Percentiles rank a stretch among this genome's conserved stretches.
phyloP scores from a whole-genome alignment of 2,113 vertebrate genomes.

The Antechinus stuartii region DNA sequence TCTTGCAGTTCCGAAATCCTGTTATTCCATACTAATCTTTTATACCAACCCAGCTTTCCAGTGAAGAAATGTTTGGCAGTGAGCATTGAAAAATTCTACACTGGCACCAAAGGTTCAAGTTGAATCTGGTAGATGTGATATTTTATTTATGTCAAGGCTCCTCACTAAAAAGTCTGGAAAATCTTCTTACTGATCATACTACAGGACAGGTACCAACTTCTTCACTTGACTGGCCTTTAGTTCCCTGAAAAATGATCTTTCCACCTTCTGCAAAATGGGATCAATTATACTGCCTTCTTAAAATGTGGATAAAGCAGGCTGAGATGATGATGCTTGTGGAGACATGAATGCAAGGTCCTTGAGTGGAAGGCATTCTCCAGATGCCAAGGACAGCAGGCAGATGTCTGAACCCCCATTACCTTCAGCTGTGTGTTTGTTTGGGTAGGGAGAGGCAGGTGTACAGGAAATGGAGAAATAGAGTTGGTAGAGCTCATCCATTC shows the following conservation, averaged over 20 bases:
- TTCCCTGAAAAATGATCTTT: neutral
- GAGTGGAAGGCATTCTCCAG: neutral
- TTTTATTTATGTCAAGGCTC: neutral
- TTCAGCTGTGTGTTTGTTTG: neutral
- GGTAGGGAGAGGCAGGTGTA: neutral
- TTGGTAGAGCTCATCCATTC: neutral
- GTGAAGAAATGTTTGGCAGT: neutral
- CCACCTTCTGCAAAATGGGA: neutral
- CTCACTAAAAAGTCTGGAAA: neutral
- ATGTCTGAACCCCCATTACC: neutral
- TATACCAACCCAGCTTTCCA: neutral
- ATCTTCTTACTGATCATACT: neutral
- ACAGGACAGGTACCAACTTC: neutral
- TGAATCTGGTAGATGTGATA: neutral
- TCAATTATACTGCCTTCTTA: neutral
- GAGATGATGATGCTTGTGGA: neutral
- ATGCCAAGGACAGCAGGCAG: neutral
- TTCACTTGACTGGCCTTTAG: neutral
- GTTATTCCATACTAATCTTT: neutral
- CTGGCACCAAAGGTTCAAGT: neutral
- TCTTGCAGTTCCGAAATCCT: neutral
- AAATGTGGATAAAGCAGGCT: neutral
- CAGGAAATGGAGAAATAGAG: neutral
- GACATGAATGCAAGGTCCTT: neutral
- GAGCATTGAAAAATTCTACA: neutral